These are phyloP conservation scores for Hippocampus barbouri DNA, from an alignment of 2,113 vertebrate species.

Conservation along the genomic window DNA sequence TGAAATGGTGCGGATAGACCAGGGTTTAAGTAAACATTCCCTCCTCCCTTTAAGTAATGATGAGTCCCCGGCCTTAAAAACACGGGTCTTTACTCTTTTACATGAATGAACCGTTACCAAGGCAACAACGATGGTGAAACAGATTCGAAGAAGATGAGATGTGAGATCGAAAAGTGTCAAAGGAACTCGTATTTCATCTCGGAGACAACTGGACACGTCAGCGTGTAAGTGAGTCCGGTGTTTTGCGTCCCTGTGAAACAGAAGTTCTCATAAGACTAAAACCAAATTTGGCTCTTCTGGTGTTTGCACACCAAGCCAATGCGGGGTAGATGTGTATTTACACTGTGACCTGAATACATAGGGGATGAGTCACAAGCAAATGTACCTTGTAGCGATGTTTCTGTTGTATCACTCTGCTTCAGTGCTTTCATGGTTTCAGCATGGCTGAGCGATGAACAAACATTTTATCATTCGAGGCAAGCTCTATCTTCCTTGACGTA, in stretches of 20 bases:
- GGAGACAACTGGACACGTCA: background rate
- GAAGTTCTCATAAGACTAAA: constrained; percentile 9
- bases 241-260: constrained; percentile 9
- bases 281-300: constrained; percentile 17
- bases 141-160: constrained; percentile 5
- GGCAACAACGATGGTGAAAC: constrained; percentile 23
- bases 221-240: background rate
- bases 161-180: constrained; percentile 33
- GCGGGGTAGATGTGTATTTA: constrained; percentile 43
- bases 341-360: constrained; percentile 47
- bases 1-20: background rate
- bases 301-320: constrained; percentile 2
- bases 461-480: constrained; percentile 1
- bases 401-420: constrained; percentile 8
- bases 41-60: constrained; percentile 1
- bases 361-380: constrained; percentile 45
- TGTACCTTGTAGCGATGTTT: constrained; percentile 17
- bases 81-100: constrained; percentile 15
- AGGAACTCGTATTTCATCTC: constrained; percentile 24
- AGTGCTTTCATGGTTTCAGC: constrained; percentile 10
- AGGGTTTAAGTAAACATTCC: constrained; percentile 10
- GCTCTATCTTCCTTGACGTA: background rate
- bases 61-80: constrained; percentile 17
- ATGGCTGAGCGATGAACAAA: constrained; percentile 16
- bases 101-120: constrained; percentile 16